phyloP scores from a whole-genome alignment of 2,888 invertebrate species.

The Prostheceraeus crozeri region DNA sequence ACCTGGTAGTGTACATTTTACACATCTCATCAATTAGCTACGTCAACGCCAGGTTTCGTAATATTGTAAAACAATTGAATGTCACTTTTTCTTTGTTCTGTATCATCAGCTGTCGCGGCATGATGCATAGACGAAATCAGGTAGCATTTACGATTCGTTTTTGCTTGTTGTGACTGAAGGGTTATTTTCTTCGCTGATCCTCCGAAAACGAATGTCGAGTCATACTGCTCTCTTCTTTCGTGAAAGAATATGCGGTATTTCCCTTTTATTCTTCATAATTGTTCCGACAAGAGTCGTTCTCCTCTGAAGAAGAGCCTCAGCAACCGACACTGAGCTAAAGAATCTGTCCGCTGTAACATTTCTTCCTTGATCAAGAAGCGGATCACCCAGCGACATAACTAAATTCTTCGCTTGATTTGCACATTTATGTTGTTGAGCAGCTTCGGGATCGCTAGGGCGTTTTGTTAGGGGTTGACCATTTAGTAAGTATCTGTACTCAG shows the following conservation, averaged over 20 bases:
- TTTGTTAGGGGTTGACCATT: conserved; percentile 24
- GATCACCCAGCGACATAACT: conserved; percentile 15
- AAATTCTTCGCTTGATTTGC: conserved; percentile 18
- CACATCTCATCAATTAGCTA: conserved; percentile 16
- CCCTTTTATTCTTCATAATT: conserved; percentile 26
- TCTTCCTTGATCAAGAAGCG: conserved; percentile 23
- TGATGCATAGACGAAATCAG: conserved; percentile 30
- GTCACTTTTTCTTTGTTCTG: conserved; percentile 18
- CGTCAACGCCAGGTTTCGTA: conserved; percentile 19
- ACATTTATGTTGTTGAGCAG: conserved; percentile 10
- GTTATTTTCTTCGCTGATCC: conserved; percentile 6
- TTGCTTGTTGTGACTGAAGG: conserved; percentile 23
- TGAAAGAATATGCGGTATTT: conserved; percentile 23
- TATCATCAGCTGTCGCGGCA: conserved; percentile 8
- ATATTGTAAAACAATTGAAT: conserved; percentile 25
- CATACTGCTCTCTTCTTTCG: too few species aligned
- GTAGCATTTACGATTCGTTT: conserved; percentile 1
- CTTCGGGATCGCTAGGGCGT: conserved; percentile 11
- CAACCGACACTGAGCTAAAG: conserved; percentile 17
- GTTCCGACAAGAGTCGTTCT: conserved; percentile 20
- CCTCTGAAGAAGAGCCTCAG: neutral
- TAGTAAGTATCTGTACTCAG: conserved; percentile 6
- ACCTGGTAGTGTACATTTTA: conserved; percentile 24
- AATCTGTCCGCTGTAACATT: conserved; percentile 26
- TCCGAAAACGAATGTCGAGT: too few species aligned